These are phyloP conservation scores for Drosophila lowei DNA, from an alignment of 1,140 invertebrate genomes.

Conservation along the genomic window DNA sequence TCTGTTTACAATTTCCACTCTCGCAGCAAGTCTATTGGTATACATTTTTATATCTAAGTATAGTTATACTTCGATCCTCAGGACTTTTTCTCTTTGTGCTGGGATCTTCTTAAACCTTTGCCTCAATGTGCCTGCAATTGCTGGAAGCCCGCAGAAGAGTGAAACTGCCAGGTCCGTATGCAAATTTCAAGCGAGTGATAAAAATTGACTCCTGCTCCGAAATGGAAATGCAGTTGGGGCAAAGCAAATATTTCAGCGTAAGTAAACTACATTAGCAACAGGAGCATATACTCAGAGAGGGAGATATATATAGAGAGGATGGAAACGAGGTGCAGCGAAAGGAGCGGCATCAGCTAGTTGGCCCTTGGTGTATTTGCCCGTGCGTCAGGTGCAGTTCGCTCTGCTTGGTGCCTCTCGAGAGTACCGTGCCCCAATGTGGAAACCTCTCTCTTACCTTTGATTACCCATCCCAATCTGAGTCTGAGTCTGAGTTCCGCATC, in stretches of 20 bases:
- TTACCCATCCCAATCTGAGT: slow-evolving; percentile 4
- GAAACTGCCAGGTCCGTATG: slow-evolving; percentile 15
- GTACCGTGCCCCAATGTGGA: slow-evolving; percentile 2
- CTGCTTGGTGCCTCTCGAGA: not conserved
- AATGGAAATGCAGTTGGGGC: slow-evolving; percentile 58
- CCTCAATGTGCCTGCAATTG: not conserved
- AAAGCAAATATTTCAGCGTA: slow-evolving; percentile 72
- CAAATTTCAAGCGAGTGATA: slow-evolving; percentile 39
- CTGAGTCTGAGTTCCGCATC: slow-evolving; percentile 6
- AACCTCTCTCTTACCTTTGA: slow-evolving; percentile 1
- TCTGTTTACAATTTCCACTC: too few relatives aligned
- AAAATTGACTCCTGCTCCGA: slow-evolving; percentile 41
- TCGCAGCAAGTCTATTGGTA: too few relatives aligned
- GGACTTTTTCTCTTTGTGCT: too few relatives aligned
- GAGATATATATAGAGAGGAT: not conserved
- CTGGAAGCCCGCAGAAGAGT: slow-evolving; percentile 3
- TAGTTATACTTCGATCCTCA: too few relatives aligned
- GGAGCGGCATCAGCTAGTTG: slow-evolving; percentile 40
- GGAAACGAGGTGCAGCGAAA: not conserved
- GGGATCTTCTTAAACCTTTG: not conserved
- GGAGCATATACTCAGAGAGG: slow-evolving; percentile 1
- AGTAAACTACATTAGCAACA: slow-evolving; percentile 76
- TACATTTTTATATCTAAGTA: too few relatives aligned
- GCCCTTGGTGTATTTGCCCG: slow-evolving; percentile 58
- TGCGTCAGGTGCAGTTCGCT: slow-evolving; percentile 63